phyloP scores from a whole-genome alignment of 1,140 invertebrate genomes.

The Ptiloglossa arizonensis region DNA sequence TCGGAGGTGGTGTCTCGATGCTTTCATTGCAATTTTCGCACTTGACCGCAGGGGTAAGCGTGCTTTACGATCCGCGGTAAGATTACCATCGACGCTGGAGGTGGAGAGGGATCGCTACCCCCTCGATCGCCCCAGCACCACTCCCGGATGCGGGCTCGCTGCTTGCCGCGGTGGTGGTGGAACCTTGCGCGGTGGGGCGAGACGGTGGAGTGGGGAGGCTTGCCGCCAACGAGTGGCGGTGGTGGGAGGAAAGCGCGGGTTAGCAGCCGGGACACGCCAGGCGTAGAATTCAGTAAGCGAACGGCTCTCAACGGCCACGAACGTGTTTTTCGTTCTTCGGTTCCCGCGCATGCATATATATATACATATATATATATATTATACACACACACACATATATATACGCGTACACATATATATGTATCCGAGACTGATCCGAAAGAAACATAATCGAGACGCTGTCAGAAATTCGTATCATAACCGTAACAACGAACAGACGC shows the following conservation, averaged over 20 bases:
- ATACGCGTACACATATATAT: constrained; percentile 37
- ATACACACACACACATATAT: constrained; percentile 30
- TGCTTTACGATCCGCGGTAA: constrained; percentile 67
- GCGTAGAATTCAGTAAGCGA: constrained; percentile 79
- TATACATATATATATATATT: constrained; percentile 49
- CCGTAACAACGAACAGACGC: constrained; percentile 31
- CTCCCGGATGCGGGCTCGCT: constrained; percentile 59
- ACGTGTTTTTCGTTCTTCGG: constrained; percentile 70
- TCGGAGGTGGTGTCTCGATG: constrained; percentile 49
- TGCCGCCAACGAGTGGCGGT: constrained; percentile 64
- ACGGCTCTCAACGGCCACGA: constrained; percentile 73
- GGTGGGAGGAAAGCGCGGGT: constrained; percentile 79
- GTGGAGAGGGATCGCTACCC: constrained; percentile 25
- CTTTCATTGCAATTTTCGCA: constrained; percentile 73
- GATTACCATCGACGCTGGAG: constrained; percentile 59
- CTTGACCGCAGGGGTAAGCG: constrained; percentile 69
- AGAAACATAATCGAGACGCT: constrained; percentile 61
- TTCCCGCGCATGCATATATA: constrained; percentile 66
- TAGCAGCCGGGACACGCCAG: constrained; percentile 75
- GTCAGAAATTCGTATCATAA: constrained; percentile 58
- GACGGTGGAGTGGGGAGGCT: constrained; percentile 53
- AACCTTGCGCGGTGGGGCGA: too few species aligned
- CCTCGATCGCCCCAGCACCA: constrained; percentile 38
- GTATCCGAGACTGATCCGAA: constrained; percentile 63
- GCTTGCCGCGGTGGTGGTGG: not conserved